Evolutionary conservation across 2,888 invertebrate genomes (phyloP), one percentile per base, ranked within the genome.

Genomic region (Stenotaenia linearis): DNA sequence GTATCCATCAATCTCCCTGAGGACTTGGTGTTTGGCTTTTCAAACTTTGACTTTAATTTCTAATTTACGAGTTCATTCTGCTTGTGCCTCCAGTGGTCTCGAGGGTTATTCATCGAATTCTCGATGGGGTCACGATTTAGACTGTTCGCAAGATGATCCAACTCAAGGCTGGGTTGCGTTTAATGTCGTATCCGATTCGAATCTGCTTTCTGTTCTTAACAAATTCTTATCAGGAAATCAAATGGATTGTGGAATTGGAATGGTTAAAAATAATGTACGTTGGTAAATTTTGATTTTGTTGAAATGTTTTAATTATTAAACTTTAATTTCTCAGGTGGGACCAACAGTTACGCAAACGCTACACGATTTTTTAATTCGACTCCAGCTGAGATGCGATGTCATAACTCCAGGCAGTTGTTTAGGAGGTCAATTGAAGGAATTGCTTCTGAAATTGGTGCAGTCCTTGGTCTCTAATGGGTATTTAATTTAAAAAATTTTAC

Each of bases 21-120:
- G 93, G 80, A 92, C 93, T 81, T 94, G 94, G 94, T 92, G 92
- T 83, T 88, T 92, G 32, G 91, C 92, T 0, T 90, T 94, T 85
- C 92, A 93, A 84, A 90, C 91, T 15, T 86, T 94, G 77, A 92
- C 93, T 0, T 88, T 93, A 85, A 90, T 92, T 75, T 91, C 92
- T 78, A 92, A 92, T 85, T 90, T 90, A 80, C 85, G 84, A 81
- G 80, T 69, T 12, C 69, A 69, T 69, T 10, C 23, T 69, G 69
- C 28, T 25, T 23, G n/a, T 25, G 69, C 25, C 3, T 25, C 25
- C 1, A 15, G 40, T 40, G 40, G 40, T 3, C 28, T n/a, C 0
- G 28, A 21, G 1, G 25, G 7, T 0, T 30, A n/a, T 75, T 30
- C 75, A 23, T 7, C 32, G 5, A 21, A 12, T 18, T 10, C 75